A percentile compares a stretch with the other conserved stretches of the same genome.
These are phyloP conservation scores for Phymanthus crucifer DNA, from an alignment of 92 coral and sea anemone genomes.

Conservation along the genomic window DNA sequence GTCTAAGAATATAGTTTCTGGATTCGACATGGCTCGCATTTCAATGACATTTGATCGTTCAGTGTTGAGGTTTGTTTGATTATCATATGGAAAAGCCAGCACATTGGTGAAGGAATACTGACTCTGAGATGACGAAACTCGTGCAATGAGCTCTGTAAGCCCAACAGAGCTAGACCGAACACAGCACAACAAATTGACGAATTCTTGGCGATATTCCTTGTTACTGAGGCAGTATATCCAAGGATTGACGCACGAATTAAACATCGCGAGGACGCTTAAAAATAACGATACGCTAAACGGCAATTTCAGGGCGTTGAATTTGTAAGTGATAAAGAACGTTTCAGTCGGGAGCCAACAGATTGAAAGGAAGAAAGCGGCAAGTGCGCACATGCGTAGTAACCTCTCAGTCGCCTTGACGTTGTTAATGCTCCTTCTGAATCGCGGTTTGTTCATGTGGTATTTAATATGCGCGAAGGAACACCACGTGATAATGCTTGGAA, in stretches of 20 bases:
- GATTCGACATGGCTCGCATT: conserved; percentile 9
- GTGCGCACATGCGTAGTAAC: conserved; percentile 84
- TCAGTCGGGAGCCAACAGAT: conserved; percentile 79
- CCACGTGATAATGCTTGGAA: conserved; percentile 76
- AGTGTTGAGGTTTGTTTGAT: neutral
- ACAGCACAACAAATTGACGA: conserved; percentile 50
- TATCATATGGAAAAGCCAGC: neutral
- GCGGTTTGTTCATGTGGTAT: conserved; percentile 51
- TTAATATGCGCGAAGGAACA: conserved; percentile 67
- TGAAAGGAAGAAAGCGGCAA: conserved; percentile 66
- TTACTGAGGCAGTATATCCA: conserved; percentile 75
- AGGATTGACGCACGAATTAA: conserved; percentile 72
- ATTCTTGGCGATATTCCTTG: conserved; percentile 64
- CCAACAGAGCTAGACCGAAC: neutral
- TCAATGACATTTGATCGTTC: neutral
- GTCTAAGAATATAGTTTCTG: neutral
- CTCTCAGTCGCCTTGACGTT: conserved; percentile 63
- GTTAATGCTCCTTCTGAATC: conserved; percentile 49
- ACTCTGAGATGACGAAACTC: conserved; percentile 12
- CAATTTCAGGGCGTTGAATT: conserved; percentile 54
- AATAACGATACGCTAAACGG: conserved; percentile 48
- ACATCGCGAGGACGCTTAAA: conserved; percentile 66
- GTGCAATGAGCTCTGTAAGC: neutral
- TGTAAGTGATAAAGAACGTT: conserved; percentile 60
- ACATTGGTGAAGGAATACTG: conserved; percentile 29